Base-by-base conservation (phyloP, 1,140 invertebrate species). In the Nebria ingens region DNA sequence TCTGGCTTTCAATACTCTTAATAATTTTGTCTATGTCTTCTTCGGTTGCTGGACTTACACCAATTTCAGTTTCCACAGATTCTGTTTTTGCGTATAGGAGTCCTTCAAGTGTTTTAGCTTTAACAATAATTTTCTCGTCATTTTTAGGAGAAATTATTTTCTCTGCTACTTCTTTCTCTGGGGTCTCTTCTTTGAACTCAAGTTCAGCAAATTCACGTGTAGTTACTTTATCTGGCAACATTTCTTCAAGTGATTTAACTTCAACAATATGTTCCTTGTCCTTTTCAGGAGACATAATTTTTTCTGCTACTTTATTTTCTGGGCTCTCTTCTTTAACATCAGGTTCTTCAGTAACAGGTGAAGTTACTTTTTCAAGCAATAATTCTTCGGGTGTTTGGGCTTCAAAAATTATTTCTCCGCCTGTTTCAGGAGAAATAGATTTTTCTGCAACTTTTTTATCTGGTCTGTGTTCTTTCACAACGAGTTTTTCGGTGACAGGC, bases 271-370 rank as follows among this genome's bases (percentile, higher is more conserved):
- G 54, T 15, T 45, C 45, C 38, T 56, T 50, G 34, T 17, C 23
- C 34, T 2, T 2, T 56, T 56, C 50, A 12, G 25, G 21, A n/a
- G 6, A 55, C 49, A 20, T 15, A 19, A 15, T 38, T 23, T 20
- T 40, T 56, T 49, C 19, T 57, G 42, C 19, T 59, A 52, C 17
- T 42, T 52, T 13, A 25, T 29, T 29, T 50, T 54, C 17, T 23
- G 23, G 19, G 52, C 52, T 55, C 51, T 42, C 25, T 53, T 52
- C 23, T 42, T 52, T 55, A 29, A n/a, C n/a, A n/a, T n/a, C n/a
- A n/a, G n/a, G n/a, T n/a, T n/a, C n/a, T n/a, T n/a, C n/a, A n/a
- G n/a, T n/a, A n/a, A n/a, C n/a, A n/a, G n/a, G n/a, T n/a, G n/a
- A n/a, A n/a, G n/a, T n/a, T n/a, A n/a, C n/a, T n/a, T n/a, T n/a